Evolutionary conservation across 2,797 vertebrate species (phyloP), one percentile per base, ranked within the genome.

Genomic region (Syngnathus acus): DNA sequence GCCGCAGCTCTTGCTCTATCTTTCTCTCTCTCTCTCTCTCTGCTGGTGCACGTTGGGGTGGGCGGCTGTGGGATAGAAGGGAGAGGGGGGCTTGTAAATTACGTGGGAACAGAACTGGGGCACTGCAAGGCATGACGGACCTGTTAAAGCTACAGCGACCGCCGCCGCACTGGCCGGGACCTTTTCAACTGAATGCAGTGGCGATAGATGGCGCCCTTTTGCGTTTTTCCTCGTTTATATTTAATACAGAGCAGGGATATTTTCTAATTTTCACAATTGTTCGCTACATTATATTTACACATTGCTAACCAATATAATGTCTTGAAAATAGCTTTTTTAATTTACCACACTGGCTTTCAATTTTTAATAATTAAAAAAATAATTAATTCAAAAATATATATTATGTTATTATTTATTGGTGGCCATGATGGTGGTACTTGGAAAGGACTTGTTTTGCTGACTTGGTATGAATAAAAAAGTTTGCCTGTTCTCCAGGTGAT

Each of bases 81-180:
- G 61, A 19, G 50, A 21, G 67, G 64, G 43, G 61, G 19, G 72
- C 55, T 50, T 65, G 79, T 69, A 72, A 72, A 78, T 80, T 58
- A 71, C 86, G 62, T 80, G 11, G 82, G 84, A 86, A 85, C 88
- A 85, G 86, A 90, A 89, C 76, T 84, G 88, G 92, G 90, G 77
- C 91, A 84, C 85, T 87, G 91, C 92, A 84, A 91, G 78, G 92
- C 92, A 90, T 91, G 88, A 88, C 90, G 93, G 92, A 92, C 90
- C 88, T 75, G 84, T 85, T 90, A 85, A 89, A 88, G 92, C 90
- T 77, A 89, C 89, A 86, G 68, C 55, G 5, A 37, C 62, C 45
- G 43, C 62, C 45, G 43, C 43, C 43, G 62, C 62, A 32, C 19
- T 21, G 59, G 59, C 7, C 37, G 57, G 57, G 37, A 40, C 59